These are phyloP conservation scores for Diadophis punctatus DNA, from an alignment of 2,113 vertebrate species.

Conservation along the genomic window DNA sequence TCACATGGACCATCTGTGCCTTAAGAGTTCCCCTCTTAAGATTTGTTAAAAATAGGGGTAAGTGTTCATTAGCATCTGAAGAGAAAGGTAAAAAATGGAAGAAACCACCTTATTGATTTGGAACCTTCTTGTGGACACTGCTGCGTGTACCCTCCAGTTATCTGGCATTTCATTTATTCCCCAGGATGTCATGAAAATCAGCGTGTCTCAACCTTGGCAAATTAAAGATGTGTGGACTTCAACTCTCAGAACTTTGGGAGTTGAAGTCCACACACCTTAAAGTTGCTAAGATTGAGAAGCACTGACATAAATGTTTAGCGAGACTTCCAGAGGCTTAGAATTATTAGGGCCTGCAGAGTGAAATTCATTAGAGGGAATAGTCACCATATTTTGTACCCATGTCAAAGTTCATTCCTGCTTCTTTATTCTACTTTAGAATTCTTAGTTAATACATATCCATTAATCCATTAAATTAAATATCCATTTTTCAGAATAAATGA, in stretches of 20 bases:
- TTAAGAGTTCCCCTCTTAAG: neutral
- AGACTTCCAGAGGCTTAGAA: neutral
- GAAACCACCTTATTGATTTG: neutral
- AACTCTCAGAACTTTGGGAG: neutral
- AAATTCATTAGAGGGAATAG: neutral
- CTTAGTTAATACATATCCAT: neutral
- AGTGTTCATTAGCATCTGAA: neutral
- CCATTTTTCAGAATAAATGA: too few relatives aligned
- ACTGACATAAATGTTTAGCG: neutral
- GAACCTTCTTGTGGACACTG: neutral
- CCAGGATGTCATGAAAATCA: neutral
- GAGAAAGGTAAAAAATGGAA: neutral
- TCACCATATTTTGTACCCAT: neutral
- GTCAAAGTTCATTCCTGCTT: neutral
- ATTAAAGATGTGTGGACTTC: too few relatives aligned
- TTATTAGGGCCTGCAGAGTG: neutral
- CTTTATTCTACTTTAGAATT: neutral
- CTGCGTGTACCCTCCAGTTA: neutral
- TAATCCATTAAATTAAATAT: too few relatives aligned
- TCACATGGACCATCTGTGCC: too few relatives aligned
- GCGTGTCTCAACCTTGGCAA: too few relatives aligned
- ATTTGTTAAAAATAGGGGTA: neutral
- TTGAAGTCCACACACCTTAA: neutral
- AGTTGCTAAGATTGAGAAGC: neutral
- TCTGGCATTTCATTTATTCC: neutral